These are phyloP conservation scores for Nephrotoma flavescens DNA, from an alignment of 2,888 invertebrate species.

Conservation along the genomic window DNA sequence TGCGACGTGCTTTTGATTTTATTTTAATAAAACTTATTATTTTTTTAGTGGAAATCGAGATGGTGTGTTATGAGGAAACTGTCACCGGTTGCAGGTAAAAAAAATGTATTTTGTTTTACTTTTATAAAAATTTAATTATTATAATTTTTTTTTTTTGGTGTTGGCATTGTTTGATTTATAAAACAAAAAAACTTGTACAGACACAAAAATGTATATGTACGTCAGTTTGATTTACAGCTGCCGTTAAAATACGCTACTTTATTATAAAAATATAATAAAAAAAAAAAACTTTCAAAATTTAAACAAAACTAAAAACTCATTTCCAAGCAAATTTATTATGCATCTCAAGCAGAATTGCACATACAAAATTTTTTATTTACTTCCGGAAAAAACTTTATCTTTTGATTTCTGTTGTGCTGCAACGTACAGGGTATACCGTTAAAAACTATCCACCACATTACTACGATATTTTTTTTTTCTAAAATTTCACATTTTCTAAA, in stretches of 20 bases:
- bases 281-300: not conserved
- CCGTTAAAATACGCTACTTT: too few species aligned
- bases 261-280: not conserved
- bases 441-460: too few species aligned
- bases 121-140: not conserved
- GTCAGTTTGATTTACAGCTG: not conserved
- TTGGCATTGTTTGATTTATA: not conserved
- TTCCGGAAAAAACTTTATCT: not conserved
- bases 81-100: slow-evolving; percentile 48
- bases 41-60: slow-evolving; percentile 48
- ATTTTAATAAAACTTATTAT: slow-evolving; percentile 18
- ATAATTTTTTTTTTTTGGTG: not conserved
- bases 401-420: not conserved
- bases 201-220: not conserved
- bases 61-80: slow-evolving; percentile 50
- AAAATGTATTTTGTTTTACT: not conserved
- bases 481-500: too few species aligned
- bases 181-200: not conserved
- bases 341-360: not conserved
- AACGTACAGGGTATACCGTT: not conserved
- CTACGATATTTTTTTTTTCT: too few species aligned
- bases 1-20: not conserved
- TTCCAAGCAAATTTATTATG: not conserved
- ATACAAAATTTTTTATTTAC: not conserved
- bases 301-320: not conserved